Base-by-base conservation (phyloP, 2,888 invertebrate species). In the Sinotaia quadrata region DNA sequence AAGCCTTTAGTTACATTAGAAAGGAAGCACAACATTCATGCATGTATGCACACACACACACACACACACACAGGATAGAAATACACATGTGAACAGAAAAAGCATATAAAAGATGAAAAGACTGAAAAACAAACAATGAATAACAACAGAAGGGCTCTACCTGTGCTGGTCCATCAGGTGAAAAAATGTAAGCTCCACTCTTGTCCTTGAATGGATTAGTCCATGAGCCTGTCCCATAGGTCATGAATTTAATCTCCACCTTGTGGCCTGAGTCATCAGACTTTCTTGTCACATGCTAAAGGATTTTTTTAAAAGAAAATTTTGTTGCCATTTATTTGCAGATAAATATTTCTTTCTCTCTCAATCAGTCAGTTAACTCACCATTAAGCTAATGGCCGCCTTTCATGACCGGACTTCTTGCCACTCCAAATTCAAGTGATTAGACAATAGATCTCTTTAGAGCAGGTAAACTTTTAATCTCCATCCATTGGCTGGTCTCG, bases 121-220 rank as follows among this genome's bases (percentile, higher is more conserved):
- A 31, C 54, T 29, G 10, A 7, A 4, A 21, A 18, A 24, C 27
- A 18, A 18, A 21, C 54, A n/a, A 47, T 21, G 47, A 18, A 3
- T 47, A 1, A 12, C 8, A 18, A 8, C 18, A 47, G 24, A 7
- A n/a, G 24, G 12, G 51, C 59, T 56, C 93, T 85, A 96, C 95
- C 18, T 93, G 93, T 47, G 95, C 94, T 27, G 93, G 91, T 60
- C 95, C 95, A 81, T 94, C 93, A 0, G 99, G 99, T 57, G 98
- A 90, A 89, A 99, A 99, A 58, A 99, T 90, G 88, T 99, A 99
- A 0, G 97, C 97, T 0, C 99, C 99, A 84, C 97, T 97, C 83
- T 92, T 92, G 62, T 89, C 88, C 29, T 73, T 76, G 31, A 75
- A 76, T 4, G 73, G 75, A 69, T 84, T 83, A 7, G 68, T 76